Base-by-base conservation (phyloP, 2,888 invertebrate species). In the Sphaerophoria taeniata region DNA sequence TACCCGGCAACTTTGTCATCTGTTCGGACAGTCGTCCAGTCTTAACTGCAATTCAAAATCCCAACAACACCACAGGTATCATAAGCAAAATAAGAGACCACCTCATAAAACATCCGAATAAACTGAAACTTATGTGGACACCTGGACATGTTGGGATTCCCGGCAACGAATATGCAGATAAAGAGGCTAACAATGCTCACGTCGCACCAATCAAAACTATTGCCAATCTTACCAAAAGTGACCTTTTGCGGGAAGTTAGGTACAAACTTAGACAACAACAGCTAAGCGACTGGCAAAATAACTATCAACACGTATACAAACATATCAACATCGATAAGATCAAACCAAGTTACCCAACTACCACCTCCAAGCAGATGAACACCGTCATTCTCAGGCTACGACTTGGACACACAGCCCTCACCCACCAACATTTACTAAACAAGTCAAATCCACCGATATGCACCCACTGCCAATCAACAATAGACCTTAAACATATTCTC, bases 281-380 rank as follows among this genome's bases (percentile, higher is more conserved):
- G 6, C 14, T 47, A 14, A 47, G 14, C 14, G 47, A 47, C 47
- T 47, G n/a, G 47, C 14, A 47, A n/a, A 47, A 47, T n/a, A 24
- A 24, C 24, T 47, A 47, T 14, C 14, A 47, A 14, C 16, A 47
- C 47, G n/a, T 16, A n/a, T n/a, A 47, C 14, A 47, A 14, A 14
- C 14, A 47, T 4, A 47, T 49, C 34, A 63, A 11, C 36, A 49
- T 71, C 16, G 16, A 49, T 70, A 56, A 33, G 2, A 34, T 14
- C 14, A 0, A n/a, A 47, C n/a, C 47, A 6, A 4, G n/a, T 6
- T 47, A 47, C 14, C 14, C 47, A n/a, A 47, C 47, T 14, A 14
- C n/a, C 3, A n/a, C 47, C n/a, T 47, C 47, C n/a, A 47, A 47
- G n/a, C n/a, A 47, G 14, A 47, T 14, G 47, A 14, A 47, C 6